Evolutionary conservation across 2,113 vertebrate species (phyloP), one percentile per base, ranked within the genome.

Genomic region (Zosterops hypoxanthus): DNA sequence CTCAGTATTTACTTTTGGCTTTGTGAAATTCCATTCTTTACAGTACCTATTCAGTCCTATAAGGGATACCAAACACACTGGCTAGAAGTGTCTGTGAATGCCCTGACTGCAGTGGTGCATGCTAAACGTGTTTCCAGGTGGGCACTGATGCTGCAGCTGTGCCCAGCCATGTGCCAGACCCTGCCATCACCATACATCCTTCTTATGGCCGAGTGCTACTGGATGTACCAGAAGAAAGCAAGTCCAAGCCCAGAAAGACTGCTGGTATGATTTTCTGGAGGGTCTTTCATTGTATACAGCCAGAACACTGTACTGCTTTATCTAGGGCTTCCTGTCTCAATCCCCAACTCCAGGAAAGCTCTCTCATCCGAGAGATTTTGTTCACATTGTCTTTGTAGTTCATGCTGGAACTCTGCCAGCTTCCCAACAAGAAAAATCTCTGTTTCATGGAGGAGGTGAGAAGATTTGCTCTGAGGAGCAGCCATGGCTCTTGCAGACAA

Each of bases 51-150:
- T 3, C 26, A 42, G 66, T n/a, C 21, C 59, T 14, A 87, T 75
- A 82, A 65, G 42, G 1, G 21, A 42, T 53, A 60, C 41, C 33
- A 75, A 61, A 34, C 8, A 23, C 14, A 9, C 19, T 26, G 28
- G 4, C 36, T 76, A 8, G 29, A 34, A 79, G 22, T 61, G 41
- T 72, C 68, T 87, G 42, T 0, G 7, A 53, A 24, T 39, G 52
- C 41, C 18, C 41, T 46, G 89, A 24, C 41, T 64, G 13, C 21
- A 69, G 46, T 23, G 46, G 31, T 65, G 14, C 36, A 20, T 33
- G n/a, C 39, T 72, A 9, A 65, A 55, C 2, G 0, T 3, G 2
- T 73, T 46, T 76, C 73, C 2, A 11, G n/a, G 59, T 1, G 5
- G 42, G 75, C 49, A 6, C 55, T 17, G 56, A 8, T 5, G 13